phyloP scores from a whole-genome alignment of 1,140 invertebrate genomes.

The Whitmania pigra region DNA sequence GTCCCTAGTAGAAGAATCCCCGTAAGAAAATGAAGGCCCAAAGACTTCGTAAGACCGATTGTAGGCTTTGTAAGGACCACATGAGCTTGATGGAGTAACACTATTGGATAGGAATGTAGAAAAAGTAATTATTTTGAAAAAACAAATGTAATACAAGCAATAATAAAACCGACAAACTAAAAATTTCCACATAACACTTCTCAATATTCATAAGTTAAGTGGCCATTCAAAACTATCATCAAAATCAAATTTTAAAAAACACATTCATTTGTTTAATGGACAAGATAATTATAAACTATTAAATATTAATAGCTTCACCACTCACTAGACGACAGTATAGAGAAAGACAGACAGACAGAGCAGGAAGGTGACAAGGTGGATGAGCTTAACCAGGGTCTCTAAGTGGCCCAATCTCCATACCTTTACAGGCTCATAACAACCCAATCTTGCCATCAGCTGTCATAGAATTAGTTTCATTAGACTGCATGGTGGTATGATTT shows the following conservation, averaged over 20 bases:
- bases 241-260: too few relatives aligned
- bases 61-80: background rate
- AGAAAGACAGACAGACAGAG: conserved; percentile 5
- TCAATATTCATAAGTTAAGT: too few relatives aligned
- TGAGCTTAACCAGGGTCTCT: background rate
- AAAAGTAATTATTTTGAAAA: background rate
- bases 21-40: background rate
- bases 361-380: background rate
- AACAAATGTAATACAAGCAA: too few relatives aligned
- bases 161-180: too few relatives aligned
- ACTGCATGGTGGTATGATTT: too few relatives aligned
- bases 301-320: background rate
- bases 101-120: background rate
- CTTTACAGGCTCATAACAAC: conserved; percentile 1
- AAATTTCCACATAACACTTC: too few relatives aligned
- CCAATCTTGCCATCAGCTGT: background rate
- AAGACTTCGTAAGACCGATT: background rate
- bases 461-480: too few relatives aligned
- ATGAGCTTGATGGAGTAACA: background rate
- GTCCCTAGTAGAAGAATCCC: background rate
- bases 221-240: too few relatives aligned
- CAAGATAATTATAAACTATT: background rate
- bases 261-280: too few relatives aligned
- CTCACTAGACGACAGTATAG: background rate
- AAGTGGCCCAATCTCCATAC: conserved; percentile 3